Conservation (phyloP, 2,797 vertebrate genomes). For the Picus viridis region DNA sequence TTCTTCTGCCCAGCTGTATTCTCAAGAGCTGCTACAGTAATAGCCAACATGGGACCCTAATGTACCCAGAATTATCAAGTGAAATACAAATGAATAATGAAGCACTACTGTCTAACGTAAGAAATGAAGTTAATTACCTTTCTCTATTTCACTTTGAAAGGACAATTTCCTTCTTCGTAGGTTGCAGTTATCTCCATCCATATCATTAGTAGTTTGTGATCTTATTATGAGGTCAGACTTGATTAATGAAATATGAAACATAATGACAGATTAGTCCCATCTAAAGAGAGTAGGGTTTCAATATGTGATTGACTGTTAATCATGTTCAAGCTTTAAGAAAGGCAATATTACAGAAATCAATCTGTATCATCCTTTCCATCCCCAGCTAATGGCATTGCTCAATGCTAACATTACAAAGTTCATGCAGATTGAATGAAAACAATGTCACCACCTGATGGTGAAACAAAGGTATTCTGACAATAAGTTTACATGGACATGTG, state of each 20-base stretch:
- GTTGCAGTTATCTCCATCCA: constrained; percentile 83
- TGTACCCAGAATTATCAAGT: not conserved
- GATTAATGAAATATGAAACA: constrained; percentile 71
- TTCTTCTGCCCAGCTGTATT: not conserved
- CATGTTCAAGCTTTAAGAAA: constrained; percentile 28
- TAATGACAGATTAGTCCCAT: constrained; percentile 62
- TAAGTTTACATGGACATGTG: not conserved
- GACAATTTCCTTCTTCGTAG: constrained; percentile 89
- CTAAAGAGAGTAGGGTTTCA: constrained; percentile 31
- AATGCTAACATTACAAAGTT: constrained; percentile 16
- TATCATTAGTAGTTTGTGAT: constrained; percentile 82
- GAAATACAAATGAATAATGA: constrained; percentile 50
- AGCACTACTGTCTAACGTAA: constrained; percentile 36
- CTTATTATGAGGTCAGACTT: constrained; percentile 82
- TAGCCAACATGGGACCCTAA: not conserved
- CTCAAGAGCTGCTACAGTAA: not conserved
- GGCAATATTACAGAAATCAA: constrained; percentile 8
- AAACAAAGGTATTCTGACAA: constrained; percentile 18
- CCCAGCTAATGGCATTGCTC: not conserved
- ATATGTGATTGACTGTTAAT: constrained; percentile 41
- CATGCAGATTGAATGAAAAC: constrained; percentile 3
- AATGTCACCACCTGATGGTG: not conserved
- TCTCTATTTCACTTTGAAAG: constrained; percentile 88
- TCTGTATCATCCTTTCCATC: not conserved
- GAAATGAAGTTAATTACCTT: constrained; percentile 83